phyloP scores from a whole-genome alignment of 2,113 vertebrate species.

The Sula dactylatra region DNA sequence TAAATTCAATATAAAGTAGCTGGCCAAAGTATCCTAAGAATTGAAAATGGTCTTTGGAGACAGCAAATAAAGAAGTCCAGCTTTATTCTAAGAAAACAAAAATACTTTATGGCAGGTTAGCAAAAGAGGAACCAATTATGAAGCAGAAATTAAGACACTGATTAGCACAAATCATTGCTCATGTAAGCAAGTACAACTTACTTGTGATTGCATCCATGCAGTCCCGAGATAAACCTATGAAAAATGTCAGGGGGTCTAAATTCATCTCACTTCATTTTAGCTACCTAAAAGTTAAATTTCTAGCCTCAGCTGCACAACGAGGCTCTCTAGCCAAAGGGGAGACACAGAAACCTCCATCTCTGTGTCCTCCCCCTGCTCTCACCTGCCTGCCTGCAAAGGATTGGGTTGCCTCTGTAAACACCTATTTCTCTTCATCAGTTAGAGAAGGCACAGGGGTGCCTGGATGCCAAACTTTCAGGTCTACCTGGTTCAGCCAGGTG shows the following conservation, averaged over 20 bases:
- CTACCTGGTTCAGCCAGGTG: background rate
- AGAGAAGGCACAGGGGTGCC: background rate
- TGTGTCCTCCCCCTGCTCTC: background rate
- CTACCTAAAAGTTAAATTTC: background rate
- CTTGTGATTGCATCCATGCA: background rate
- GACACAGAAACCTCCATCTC: background rate
- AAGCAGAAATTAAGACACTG: background rate
- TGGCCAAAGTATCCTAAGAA: background rate
- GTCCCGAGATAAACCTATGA: background rate
- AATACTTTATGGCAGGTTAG: background rate
- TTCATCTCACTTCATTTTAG: background rate
- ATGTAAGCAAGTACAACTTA: background rate
- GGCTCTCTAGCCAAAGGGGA: background rate
- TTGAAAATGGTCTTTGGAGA: background rate
- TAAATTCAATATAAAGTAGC: background rate
- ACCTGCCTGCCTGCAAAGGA: background rate
- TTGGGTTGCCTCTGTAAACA: background rate
- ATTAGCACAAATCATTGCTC: background rate
- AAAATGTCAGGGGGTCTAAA: background rate
- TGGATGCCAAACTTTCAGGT: background rate
- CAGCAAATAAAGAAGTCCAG: background rate
- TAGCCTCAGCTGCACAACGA: background rate
- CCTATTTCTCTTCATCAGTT: background rate
- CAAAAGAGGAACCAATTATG: background rate
- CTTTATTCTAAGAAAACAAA: background rate